Evolutionary conservation across 2,888 invertebrate genomes (phyloP).

Genomic region (Lasius fuliginosus): DNA sequence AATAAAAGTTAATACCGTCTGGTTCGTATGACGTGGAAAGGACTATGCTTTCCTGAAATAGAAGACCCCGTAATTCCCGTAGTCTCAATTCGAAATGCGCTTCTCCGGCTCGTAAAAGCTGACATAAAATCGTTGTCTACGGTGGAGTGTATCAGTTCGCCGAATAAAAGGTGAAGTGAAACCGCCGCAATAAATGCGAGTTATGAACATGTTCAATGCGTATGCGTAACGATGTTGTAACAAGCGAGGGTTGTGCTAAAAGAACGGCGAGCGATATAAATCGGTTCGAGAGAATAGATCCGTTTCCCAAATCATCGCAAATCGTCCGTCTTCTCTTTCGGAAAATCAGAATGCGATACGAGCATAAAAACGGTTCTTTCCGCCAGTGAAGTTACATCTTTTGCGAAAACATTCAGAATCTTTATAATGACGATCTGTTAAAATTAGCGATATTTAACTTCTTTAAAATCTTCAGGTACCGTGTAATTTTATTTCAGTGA

Average conservation of each 20-base stretch:
- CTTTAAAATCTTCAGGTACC: neutral
- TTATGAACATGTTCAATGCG: slow-evolving; percentile 84
- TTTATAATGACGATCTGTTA: slow-evolving; percentile 55
- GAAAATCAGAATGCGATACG: slow-evolving; percentile 80
- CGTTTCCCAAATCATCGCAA: slow-evolving; percentile 9
- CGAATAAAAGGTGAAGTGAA: slow-evolving; percentile 79
- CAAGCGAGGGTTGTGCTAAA: slow-evolving; percentile 27
- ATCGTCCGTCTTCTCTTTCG: slow-evolving; percentile 62
- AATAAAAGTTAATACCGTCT: slow-evolving; percentile 71
- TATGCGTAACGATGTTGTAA: slow-evolving; percentile 70
- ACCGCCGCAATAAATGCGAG: slow-evolving; percentile 79
- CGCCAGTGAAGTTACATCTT: slow-evolving; percentile 74
- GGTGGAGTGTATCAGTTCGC: slow-evolving; percentile 73
- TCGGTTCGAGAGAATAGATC: slow-evolving; percentile 6
- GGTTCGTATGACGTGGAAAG: slow-evolving; percentile 61
- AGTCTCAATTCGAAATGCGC: slow-evolving; percentile 81
- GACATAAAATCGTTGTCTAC: slow-evolving; percentile 83
- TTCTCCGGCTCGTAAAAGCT: slow-evolving; percentile 81
- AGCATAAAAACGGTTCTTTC: slow-evolving; percentile 79
- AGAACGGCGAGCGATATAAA: slow-evolving; percentile 19
- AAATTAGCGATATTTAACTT: slow-evolving; percentile 62
- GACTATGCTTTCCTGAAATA: slow-evolving; percentile 60
- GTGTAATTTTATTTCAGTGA: neutral
- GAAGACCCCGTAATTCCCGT: slow-evolving; percentile 66
- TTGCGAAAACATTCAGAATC: slow-evolving; percentile 64